A percentile compares a stretch with the other conserved stretches of the same genome.
These are phyloP conservation scores for Myrmecobius fasciatus DNA, from an alignment of 2,113 vertebrate genomes.

Conservation along the genomic window DNA sequence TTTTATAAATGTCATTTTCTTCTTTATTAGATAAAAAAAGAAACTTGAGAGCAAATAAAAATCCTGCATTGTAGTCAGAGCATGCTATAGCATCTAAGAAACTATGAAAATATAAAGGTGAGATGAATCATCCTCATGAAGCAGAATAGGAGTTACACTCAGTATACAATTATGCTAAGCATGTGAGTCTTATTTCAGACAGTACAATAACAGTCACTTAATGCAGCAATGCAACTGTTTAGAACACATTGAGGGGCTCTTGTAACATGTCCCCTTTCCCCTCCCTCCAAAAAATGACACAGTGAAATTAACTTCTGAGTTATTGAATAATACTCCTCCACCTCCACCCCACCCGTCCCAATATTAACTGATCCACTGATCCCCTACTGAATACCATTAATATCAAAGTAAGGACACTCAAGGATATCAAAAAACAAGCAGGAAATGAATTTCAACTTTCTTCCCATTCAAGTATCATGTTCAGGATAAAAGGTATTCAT, in stretches of 20 bases:
- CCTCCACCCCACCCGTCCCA: too few relatives aligned
- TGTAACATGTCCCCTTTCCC: not conserved
- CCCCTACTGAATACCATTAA: conserved; percentile 59
- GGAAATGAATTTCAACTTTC: conserved; percentile 77
- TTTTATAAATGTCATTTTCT: not conserved
- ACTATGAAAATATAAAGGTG: not conserved
- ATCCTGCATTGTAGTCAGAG: not conserved
- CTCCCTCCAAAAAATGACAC: not conserved
- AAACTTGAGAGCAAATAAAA: not conserved
- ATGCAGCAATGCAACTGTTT: not conserved
- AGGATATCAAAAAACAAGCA: conserved; percentile 56
- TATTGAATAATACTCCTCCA: not conserved
- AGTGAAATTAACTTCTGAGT: not conserved
- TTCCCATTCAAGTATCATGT: conserved; percentile 77
- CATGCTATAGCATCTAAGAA: not conserved
- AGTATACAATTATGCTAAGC: not conserved
- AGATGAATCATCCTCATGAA: not conserved
- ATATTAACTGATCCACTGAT: conserved; percentile 49
- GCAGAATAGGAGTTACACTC: not conserved
- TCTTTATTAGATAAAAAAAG: not conserved
- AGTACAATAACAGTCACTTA: not conserved
- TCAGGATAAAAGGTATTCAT: conserved; percentile 72
- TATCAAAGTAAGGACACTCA: conserved; percentile 67
- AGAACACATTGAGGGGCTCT: not conserved
- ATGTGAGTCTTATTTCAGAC: not conserved